Evolutionary conservation across 2,113 vertebrate genomes (phyloP), one percentile per base, ranked within the genome.

Genomic region (Gasterosteus nipponicus): DNA sequence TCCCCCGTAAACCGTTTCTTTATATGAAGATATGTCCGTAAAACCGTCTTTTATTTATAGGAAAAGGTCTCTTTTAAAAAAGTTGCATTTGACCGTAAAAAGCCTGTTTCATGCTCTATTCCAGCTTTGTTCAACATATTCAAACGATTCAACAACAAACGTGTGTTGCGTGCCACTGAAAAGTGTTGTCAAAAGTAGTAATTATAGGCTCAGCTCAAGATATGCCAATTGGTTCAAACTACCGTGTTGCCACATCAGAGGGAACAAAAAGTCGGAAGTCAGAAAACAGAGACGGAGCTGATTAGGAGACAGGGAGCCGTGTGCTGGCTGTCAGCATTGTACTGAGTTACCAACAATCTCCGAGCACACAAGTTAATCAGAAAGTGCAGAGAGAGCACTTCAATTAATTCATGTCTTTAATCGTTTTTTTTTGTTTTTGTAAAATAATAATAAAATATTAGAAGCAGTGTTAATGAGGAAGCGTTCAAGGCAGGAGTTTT

Each of bases 161-260:
- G 66, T 49, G 80, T 85, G 86, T 87, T 92, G 87, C 86, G 79
- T 92, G 88, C 90, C 81, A 90, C 69, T 87, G 88, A 73, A 77
- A 84, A 78, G 78, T 38, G 75, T 80, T 72, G 87, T 83, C 73
- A 83, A 83, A 84, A 85, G 75, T 86, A 73, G 64, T 91, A 92
- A 92, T 92, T 90, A 92, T 80, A 84, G 87, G 86, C 86, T 92
- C 77, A 85, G 76, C 76, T 83, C 80, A 72, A 91, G 86, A 91
- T 85, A 83, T 80, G 87, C 85, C 83, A 86, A 84, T 89, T 88
- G 86, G 78, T 88, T 87, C 81, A 87, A 91, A 87, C 89, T 81
- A 89, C 71, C 74, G 69, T 83, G 88, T 86, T 91, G 86, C 87
- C 87, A 91, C 90, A 93, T 90, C 85, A 91, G 65, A 87, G 75